Percentiles rank a stretch among this genome's conserved stretches.
These are phyloP conservation scores for Steinernema hermaphroditum DNA, from an alignment of 2,888 invertebrate genomes.

Conservation along the genomic window DNA sequence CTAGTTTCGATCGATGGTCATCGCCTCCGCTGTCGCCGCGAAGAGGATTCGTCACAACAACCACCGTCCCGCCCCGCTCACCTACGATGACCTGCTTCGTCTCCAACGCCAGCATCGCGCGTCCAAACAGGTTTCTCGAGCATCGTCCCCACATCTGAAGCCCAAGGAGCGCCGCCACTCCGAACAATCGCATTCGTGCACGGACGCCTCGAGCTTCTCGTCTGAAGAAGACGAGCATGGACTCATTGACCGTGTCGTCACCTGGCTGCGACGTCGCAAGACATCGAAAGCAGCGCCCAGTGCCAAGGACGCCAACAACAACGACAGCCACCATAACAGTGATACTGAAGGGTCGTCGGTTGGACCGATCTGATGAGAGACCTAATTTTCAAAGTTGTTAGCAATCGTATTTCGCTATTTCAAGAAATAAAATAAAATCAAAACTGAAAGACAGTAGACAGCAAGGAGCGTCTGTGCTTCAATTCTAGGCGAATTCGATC, in stretches of 20 bases:
- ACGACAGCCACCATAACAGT: background rate
- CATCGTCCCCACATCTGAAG: conserved; percentile 8
- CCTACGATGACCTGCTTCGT: background rate
- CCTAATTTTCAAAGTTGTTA: background rate
- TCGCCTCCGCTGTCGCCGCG: conserved; percentile 27
- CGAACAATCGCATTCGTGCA: background rate
- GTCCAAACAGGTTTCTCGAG: background rate
- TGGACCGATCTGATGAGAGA: background rate
- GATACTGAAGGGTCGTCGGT: background rate
- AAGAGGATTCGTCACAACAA: conserved; percentile 14
- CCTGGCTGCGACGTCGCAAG: conserved; percentile 2
- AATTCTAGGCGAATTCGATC: background rate
- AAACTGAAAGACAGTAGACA: background rate
- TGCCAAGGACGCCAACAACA: background rate
- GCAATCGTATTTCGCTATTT: background rate
- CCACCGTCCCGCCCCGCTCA: background rate
- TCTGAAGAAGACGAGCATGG: background rate
- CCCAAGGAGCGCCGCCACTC: background rate
- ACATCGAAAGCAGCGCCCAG: background rate
- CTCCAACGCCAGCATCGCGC: background rate
- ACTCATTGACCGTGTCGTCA: conserved; percentile 9
- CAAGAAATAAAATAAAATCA: background rate
- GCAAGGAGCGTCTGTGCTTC: too few species aligned
- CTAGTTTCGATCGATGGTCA: conserved; percentile 10
- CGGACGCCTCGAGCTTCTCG: background rate